Evolutionary conservation across 1,140 invertebrate genomes (phyloP).

Genomic region (Psix sp.): DNA sequence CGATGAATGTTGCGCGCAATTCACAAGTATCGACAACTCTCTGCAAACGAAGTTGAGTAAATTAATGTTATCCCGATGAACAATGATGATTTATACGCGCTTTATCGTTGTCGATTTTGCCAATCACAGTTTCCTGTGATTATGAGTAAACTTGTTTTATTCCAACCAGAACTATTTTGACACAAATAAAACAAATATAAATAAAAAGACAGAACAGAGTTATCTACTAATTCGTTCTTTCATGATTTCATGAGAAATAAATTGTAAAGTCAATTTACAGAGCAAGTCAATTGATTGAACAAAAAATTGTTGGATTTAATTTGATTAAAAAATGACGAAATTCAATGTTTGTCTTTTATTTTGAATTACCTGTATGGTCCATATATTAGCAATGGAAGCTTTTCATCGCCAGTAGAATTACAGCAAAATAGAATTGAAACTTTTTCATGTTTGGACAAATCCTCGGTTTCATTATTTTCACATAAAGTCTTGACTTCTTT

Average conservation of each 20-base stretch:
- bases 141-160: conserved; percentile 8
- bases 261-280: too few relatives aligned
- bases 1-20: conserved; percentile 25
- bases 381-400: conserved; percentile 63
- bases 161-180: neutral
- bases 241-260: too few relatives aligned
- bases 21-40: conserved; percentile 26
- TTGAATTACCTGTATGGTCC: conserved; percentile 56
- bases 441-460: conserved; percentile 24
- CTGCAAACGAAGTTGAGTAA: conserved; percentile 27
- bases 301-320: neutral
- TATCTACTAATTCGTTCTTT: too few relatives aligned
- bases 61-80: conserved; percentile 30
- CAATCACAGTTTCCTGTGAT: conserved; percentile 8
- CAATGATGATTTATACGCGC: conserved; percentile 21
- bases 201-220: too few relatives aligned
- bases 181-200: too few relatives aligned
- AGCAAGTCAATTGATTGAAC: neutral
- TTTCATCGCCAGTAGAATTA: conserved; percentile 64
- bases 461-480: neutral
- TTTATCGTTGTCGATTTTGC: conserved; percentile 11
- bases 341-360: conserved; percentile 3
- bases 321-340: neutral
- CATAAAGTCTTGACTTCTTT: neutral
- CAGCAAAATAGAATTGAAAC: conserved; percentile 59